Evolutionary conservation across 2,113 vertebrate species (phyloP).

Genomic region (Oreamnos americanus): DNA sequence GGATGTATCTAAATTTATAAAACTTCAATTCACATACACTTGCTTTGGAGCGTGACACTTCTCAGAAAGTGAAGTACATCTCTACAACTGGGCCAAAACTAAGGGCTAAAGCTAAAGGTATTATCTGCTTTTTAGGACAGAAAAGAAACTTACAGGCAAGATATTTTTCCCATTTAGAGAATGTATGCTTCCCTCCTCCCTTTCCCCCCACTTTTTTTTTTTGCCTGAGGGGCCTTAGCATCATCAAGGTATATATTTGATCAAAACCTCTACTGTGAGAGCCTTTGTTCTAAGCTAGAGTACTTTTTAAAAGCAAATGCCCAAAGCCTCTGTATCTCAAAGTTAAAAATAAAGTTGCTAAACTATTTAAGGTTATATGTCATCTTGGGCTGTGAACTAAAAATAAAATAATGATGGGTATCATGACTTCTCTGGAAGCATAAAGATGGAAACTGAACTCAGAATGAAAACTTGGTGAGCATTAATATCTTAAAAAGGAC

Average conservation of each 20-base stretch:
- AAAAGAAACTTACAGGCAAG: slow-evolving; percentile 13
- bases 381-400: slow-evolving; percentile 50
- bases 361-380: slow-evolving; percentile 50
- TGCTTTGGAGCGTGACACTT: not conserved
- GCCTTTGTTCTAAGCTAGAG: slow-evolving; percentile 60
- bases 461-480: not conserved
- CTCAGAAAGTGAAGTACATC: not conserved
- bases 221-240: not conserved
- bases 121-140: not conserved
- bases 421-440: slow-evolving; percentile 37
- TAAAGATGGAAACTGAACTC: slow-evolving; percentile 25
- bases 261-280: slow-evolving; percentile 44
- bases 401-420: slow-evolving; percentile 60
- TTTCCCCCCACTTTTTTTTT: not conserved
- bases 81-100: not conserved
- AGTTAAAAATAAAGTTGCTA: slow-evolving; percentile 56
- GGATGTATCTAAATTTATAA: not conserved
- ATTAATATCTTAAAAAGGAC: not conserved
- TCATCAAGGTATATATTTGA: slow-evolving; percentile 58
- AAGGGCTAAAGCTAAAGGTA: not conserved
- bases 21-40: not conserved
- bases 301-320: slow-evolving; percentile 12
- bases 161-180: not conserved
- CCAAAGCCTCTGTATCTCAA: slow-evolving; percentile 37
- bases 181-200: not conserved